Conservation (phyloP, 2,113 vertebrate genomes). For the Hyaena hyaena region DNA sequence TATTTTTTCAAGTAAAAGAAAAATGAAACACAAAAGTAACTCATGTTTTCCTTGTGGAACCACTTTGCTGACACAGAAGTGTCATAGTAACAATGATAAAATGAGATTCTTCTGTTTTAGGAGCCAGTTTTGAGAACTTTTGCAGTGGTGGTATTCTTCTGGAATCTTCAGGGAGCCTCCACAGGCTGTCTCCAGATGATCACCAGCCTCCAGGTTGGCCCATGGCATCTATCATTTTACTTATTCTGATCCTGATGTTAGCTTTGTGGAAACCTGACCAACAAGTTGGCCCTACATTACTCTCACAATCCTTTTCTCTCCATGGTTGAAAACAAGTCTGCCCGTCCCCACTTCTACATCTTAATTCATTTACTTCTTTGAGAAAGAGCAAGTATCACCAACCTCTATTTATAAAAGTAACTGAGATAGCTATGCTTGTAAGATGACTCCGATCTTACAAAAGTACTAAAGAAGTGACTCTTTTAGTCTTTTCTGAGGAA, state of each 20-base stretch:
- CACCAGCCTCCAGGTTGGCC: background rate
- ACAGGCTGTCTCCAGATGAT: background rate
- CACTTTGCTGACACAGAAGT: background rate
- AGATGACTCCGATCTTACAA: background rate
- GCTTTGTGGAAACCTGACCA: background rate
- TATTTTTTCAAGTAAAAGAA: background rate
- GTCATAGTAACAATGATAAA: background rate
- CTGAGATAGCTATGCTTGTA: background rate
- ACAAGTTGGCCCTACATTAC: background rate
- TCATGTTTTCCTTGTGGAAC: background rate
- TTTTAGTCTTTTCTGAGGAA: background rate
- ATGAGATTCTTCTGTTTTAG: background rate
- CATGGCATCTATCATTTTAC: background rate
- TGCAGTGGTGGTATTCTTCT: background rate
- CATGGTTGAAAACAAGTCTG: background rate
- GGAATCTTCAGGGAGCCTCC: accelerated
- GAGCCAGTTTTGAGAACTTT: background rate
- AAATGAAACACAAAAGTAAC: background rate
- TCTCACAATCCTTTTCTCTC: background rate
- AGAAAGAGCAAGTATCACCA: background rate
- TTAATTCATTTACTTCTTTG: background rate
- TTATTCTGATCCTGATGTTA: background rate
- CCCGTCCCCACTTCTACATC: background rate
- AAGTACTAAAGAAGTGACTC: background rate
- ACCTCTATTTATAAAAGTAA: background rate